phyloP scores from a whole-genome alignment of 2,797 vertebrate species.

The Coccyzus lansbergi region DNA sequence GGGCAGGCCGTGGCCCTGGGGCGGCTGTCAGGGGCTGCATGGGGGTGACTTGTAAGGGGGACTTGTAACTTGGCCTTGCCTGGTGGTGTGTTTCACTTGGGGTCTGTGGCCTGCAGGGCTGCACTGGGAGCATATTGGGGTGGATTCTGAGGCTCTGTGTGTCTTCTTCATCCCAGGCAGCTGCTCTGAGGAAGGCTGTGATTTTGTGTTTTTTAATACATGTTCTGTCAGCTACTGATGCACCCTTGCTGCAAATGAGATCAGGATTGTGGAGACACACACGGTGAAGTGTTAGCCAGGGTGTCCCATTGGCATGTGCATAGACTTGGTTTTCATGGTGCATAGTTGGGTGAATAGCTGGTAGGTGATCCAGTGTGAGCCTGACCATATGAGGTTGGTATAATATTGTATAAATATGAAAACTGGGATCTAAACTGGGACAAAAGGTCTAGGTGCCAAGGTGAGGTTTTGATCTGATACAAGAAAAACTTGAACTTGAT shows the following conservation, averaged over 20 bases:
- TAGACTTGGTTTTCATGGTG: rapidly evolving
- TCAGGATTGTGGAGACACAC: rapidly evolving
- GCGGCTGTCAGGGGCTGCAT: no score
- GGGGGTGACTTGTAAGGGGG: rapidly evolving
- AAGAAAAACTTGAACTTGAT: background rate
- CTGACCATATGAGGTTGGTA: background rate
- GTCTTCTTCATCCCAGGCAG: rapidly evolving
- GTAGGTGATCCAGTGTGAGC: rapidly evolving
- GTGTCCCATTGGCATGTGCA: rapidly evolving
- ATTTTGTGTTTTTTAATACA: rapidly evolving
- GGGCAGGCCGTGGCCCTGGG: no score
- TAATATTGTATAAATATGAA: background rate
- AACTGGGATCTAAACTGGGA: background rate
- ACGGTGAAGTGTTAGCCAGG: background rate
- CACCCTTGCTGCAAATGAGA: rapidly evolving
- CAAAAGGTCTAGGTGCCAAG: background rate
- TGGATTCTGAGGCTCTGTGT: rapidly evolving
- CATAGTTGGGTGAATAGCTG: rapidly evolving
- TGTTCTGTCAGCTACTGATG: rapidly evolving
- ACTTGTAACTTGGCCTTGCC: background rate
- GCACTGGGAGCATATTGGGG: rapidly evolving
- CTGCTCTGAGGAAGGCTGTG: background rate
- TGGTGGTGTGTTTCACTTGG: background rate
- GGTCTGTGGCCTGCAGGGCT: no score
- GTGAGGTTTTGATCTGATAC: background rate